Base-by-base conservation (phyloP, 2,888 invertebrate genomes). In the Muschampia plurimacula region DNA sequence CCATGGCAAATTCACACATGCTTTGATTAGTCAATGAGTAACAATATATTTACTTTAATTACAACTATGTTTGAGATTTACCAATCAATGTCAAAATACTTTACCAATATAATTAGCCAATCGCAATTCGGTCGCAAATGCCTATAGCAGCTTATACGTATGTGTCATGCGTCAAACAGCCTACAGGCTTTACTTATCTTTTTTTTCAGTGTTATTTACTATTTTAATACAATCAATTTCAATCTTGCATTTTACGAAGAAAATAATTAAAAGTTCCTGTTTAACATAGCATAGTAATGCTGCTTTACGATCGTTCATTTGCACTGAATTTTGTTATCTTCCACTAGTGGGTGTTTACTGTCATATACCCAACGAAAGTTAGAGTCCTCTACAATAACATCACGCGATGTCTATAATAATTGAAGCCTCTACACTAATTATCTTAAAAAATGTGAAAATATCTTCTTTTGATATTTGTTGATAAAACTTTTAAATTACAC, bases 341-440 rank as follows among this genome's bases (percentile, higher is more conserved):
- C 28, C 12, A 41, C 52, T 41, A 15, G 69, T 69, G 69, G 63
- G 69, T 63, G 62, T 69, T 52, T 49, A 36, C 36, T 63, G 41
- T 63, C 63, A 69, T 41, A 41, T 13, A 15, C 52, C 49, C 65
- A 49, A 49, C 68, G 60, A 68, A 49, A 62, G 69, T 36, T 57
- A 28, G 41, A 28, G 28, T 46, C 46, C 13, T 12, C 46, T 46
- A 46, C 13, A 46, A 12, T 46, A 46, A 13, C 46, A 46, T 46
- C 46, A 12, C 46, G 46, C 46, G 46, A 46, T 46, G 13, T 13
- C 39, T 36, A 59, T 49, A 46, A 62, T 36, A 60, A 60, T 60
- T 36, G 68, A 36, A 32, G 12, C 15, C 41, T 46, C 3, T 13
- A 22, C n/a, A 13, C 32, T 59, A 13, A 15, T 46, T 44, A 44